phyloP scores from a whole-genome alignment of 64 coral and sea anemone species.

The Montipora cactus region DNA sequence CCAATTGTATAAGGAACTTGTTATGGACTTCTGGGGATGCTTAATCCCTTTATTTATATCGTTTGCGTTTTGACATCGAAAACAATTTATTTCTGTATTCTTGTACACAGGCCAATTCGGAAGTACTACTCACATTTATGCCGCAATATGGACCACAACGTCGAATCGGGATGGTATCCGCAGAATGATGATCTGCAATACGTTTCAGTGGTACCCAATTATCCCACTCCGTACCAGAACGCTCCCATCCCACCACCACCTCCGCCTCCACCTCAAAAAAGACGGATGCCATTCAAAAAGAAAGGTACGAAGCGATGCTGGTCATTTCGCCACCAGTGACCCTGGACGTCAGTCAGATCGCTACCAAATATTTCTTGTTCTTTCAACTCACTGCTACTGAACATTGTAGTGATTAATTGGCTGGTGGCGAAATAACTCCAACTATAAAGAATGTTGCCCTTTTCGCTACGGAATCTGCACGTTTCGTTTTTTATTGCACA shows the following conservation, averaged over 20 bases:
- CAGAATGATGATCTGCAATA: neutral
- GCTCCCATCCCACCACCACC: neutral
- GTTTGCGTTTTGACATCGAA: neutral
- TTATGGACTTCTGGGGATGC: no score
- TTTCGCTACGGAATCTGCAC: no score
- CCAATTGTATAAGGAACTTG: no score
- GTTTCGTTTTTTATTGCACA: no score
- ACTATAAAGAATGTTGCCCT: no score
- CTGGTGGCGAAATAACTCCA: no score
- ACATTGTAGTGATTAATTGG: no score
- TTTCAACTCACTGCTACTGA: no score
- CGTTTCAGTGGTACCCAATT: neutral
- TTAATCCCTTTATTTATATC: neutral
- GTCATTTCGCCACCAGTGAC: no score
- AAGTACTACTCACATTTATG: neutral
- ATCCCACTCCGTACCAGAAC: neutral
- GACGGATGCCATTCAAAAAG: neutral
- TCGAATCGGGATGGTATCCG: neutral
- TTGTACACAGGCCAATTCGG: neutral
- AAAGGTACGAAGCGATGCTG: neutral
- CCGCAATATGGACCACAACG: neutral
- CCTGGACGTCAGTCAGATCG: no score
- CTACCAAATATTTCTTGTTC: no score
- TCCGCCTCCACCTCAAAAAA: neutral
- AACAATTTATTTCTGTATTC: neutral